phyloP scores from a whole-genome alignment of 2,113 vertebrate species.

The Xyliphius kryptos region DNA sequence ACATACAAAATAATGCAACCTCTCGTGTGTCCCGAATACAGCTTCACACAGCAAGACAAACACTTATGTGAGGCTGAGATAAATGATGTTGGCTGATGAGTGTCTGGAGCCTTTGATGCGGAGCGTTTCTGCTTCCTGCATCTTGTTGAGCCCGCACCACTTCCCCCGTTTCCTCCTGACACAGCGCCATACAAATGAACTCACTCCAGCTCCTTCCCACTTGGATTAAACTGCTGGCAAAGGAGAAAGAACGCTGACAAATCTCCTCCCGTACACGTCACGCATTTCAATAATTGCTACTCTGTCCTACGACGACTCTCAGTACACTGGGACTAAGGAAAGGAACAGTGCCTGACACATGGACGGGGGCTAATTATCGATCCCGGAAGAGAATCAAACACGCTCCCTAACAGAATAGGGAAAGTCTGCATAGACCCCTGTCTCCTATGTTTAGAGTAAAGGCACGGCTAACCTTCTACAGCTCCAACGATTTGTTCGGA shows the following conservation, averaged over 20 bases:
- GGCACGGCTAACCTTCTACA: constrained; percentile 26
- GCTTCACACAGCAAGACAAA: background rate
- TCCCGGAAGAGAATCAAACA: background rate
- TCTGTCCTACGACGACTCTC: constrained; percentile 19
- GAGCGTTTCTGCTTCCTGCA: constrained; percentile 5
- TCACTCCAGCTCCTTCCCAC: constrained; percentile 61
- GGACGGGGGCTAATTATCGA: constrained; percentile 14
- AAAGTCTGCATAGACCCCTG: background rate
- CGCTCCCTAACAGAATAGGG: background rate
- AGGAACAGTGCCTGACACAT: constrained; percentile 8
- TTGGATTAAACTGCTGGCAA: constrained; percentile 79
- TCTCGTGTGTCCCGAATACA: background rate
- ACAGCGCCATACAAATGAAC: constrained; percentile 74
- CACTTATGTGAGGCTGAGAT: background rate
- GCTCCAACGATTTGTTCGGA: constrained; percentile 18
- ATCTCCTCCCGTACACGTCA: constrained; percentile 62
- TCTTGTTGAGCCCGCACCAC: constrained; percentile 39
- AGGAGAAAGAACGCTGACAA: constrained; percentile 68
- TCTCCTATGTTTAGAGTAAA: constrained; percentile 7
- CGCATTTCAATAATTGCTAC: constrained; percentile 71
- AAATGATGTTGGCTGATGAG: constrained; percentile 14
- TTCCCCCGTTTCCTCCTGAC: constrained; percentile 73
- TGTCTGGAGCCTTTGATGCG: background rate
- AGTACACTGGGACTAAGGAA: background rate
- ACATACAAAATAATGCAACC: background rate